Conservation (phyloP, 2,888 invertebrate species). For the Tholera decimalis region DNA sequence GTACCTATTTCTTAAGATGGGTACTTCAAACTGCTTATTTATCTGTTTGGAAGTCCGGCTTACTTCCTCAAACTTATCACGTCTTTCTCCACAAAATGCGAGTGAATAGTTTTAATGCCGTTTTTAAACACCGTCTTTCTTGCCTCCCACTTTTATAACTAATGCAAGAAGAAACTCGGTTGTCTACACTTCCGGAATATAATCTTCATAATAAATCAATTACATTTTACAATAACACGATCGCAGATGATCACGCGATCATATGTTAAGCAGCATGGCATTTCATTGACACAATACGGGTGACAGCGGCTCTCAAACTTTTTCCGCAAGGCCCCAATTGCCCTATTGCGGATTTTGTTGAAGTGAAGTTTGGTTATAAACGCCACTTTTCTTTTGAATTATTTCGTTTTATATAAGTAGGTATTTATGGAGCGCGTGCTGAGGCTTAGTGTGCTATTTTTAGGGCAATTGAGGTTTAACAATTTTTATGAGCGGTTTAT, state of each 20-base stretch:
- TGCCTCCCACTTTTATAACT: background rate
- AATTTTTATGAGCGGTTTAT: background rate
- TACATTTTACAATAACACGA: conserved; percentile 49
- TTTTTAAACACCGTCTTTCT: conserved; percentile 6
- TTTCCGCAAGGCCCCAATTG: conserved; percentile 36
- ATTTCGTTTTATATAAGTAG: conserved; percentile 10
- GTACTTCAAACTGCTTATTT: background rate
- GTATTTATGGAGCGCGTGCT: conserved; percentile 7
- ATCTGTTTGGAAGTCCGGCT: background rate
- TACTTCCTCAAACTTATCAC: conserved; percentile 2
- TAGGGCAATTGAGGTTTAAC: conserved; percentile 13
- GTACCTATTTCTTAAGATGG: too few species aligned
- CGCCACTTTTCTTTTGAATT: conserved; percentile 18
- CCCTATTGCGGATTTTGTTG: conserved; percentile 41
- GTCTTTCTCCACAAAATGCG: background rate
- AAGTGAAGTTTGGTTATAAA: conserved; percentile 40
- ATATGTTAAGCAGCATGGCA: conserved; percentile 48
- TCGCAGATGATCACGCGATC: conserved; percentile 47
- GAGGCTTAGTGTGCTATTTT: conserved; percentile 25
- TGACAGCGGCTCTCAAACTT: conserved; percentile 40
- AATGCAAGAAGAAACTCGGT: conserved; percentile 9
- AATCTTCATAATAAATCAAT: conserved; percentile 53
- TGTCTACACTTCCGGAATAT: conserved; percentile 36
- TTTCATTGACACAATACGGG: conserved; percentile 58
- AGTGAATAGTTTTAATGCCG: conserved; percentile 16